phyloP scores from a whole-genome alignment of 2,113 vertebrate genomes.

The Esox niger region DNA sequence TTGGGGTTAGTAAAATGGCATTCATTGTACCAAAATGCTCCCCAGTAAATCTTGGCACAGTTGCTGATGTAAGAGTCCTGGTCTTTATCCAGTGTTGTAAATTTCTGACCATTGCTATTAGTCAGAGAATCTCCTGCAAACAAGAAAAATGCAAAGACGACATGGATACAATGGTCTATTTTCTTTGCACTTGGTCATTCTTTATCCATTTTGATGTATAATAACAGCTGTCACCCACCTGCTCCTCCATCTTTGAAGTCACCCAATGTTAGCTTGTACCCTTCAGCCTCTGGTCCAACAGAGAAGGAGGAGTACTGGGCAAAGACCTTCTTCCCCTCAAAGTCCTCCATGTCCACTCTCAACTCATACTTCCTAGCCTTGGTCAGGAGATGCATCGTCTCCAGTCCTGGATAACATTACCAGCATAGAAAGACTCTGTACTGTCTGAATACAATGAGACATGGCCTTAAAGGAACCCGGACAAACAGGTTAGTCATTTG shows the following conservation, averaged over 20 bases:
- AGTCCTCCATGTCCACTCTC: constrained; percentile 8
- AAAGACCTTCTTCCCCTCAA: constrained; percentile 41
- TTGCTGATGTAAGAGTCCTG: constrained; percentile 62
- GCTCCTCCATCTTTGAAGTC: too few species aligned
- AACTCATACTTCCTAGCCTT: constrained; percentile 31
- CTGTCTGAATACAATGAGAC: too few species aligned
- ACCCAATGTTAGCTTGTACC: constrained; percentile 33
- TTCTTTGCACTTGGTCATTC: too few species aligned
- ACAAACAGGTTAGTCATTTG: too few species aligned
- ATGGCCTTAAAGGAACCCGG: too few species aligned
- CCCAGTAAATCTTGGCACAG: constrained; percentile 65
- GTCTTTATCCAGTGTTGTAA: constrained; percentile 78
- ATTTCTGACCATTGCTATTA: constrained; percentile 31
- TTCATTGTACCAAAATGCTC: constrained; percentile 74
- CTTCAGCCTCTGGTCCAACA: constrained; percentile 37
- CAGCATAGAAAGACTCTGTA: too few species aligned
- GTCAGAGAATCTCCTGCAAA: too few species aligned
- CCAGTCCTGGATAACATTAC: constrained; percentile 8
- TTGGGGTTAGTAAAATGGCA: constrained; percentile 77
- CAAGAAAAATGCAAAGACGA: too few species aligned
- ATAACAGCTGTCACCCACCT: too few species aligned
- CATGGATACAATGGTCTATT: too few species aligned
- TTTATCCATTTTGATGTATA: too few species aligned
- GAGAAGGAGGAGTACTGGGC: constrained; percentile 34
- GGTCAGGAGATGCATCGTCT: constrained; percentile 46